Evolutionary conservation across 2,888 invertebrate genomes (phyloP).

Genomic region (Blomia tropicalis): DNA sequence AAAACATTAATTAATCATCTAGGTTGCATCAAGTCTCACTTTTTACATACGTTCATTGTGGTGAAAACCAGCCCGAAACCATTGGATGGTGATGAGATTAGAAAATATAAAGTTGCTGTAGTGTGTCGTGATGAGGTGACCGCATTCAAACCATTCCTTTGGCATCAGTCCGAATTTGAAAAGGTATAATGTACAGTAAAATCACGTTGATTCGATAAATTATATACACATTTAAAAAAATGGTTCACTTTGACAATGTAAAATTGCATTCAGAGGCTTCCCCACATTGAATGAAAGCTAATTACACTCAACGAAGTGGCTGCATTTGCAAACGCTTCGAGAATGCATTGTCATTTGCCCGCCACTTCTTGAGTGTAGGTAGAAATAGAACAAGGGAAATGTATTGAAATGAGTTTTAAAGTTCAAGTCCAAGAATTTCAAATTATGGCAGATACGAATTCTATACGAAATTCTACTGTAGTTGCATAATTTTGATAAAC

Average conservation of each 20-base stretch:
- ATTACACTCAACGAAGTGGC: no score
- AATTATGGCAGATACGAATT: no score
- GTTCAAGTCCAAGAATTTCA: no score
- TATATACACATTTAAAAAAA: neutral
- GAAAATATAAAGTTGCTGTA: constrained; percentile 49
- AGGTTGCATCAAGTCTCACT: constrained; percentile 80
- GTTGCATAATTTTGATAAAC: neutral
- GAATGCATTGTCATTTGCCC: no score
- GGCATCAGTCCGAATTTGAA: constrained; percentile 85
- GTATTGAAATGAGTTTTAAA: no score
- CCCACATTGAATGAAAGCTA: no score
- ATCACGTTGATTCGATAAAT: constrained; percentile 12
- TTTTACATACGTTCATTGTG: constrained; percentile 78
- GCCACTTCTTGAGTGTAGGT: no score
- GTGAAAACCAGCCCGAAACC: constrained; percentile 62
- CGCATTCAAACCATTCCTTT: constrained; percentile 83
- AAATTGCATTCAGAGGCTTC: no score
- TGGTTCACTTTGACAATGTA: no score
- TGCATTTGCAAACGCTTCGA: neutral
- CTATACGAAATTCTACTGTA: neutral
- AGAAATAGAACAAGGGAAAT: no score
- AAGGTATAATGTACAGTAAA: no score
- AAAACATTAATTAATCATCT: neutral
- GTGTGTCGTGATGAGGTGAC: constrained; percentile 86
- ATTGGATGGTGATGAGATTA: constrained; percentile 11